Conservation (phyloP, 2,113 vertebrate genomes). For the Eonycteris spelaea region DNA sequence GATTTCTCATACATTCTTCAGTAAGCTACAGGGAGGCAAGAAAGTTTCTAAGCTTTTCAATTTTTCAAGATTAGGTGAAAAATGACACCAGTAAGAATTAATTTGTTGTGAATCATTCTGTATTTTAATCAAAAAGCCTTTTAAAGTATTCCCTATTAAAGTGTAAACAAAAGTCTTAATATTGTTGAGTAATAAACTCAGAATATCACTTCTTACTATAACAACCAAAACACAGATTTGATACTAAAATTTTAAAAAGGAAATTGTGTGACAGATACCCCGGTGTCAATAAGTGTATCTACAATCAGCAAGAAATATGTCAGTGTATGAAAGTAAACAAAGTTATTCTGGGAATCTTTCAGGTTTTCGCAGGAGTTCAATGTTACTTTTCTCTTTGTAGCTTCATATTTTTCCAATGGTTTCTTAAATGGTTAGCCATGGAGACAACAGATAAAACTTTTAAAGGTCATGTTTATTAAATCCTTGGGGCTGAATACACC, state of each 20-base stretch:
- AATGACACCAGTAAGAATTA: not conserved
- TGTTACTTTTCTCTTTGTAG: not conserved
- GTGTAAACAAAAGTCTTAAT: not conserved
- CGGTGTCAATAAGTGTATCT: not conserved
- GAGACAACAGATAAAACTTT: slow-evolving; percentile 18
- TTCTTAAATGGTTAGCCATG: not conserved
- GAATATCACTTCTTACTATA: not conserved
- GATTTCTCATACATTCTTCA: not conserved
- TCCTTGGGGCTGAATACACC: slow-evolving; percentile 27
- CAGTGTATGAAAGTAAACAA: not conserved
- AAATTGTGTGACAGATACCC: not conserved
- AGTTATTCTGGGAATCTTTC: not conserved
- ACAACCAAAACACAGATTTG: not conserved
- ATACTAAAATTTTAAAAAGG: not conserved
- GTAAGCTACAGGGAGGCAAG: not conserved
- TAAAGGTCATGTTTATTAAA: not conserved
- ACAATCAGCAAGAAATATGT: not conserved
- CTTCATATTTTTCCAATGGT: slow-evolving; percentile 3
- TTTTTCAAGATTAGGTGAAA: not conserved
- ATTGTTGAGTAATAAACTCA: not conserved
- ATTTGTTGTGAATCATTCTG: not conserved
- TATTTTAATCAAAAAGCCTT: slow-evolving; percentile 27
- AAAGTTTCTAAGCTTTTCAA: not conserved
- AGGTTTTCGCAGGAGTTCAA: not conserved
- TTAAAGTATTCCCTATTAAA: slow-evolving; percentile 19